Conservation (phyloP, 2,888 invertebrate genomes). For the Leptinotarsa juncta region DNA sequence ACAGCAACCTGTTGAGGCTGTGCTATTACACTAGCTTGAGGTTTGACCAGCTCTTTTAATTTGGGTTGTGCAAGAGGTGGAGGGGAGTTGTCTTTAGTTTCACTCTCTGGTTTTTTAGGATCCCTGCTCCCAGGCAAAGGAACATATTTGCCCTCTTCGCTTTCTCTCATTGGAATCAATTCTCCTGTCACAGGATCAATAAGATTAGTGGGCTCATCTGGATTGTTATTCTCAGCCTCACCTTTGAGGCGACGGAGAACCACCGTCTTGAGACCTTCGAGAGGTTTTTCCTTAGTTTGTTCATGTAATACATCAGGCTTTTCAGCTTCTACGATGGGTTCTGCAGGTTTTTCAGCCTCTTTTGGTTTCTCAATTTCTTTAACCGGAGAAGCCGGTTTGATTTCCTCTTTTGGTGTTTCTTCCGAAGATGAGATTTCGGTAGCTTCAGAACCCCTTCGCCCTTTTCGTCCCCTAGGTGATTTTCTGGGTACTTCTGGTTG, state of each 20-base stretch:
- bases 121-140: conserved; percentile 66
- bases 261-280: conserved; percentile 62
- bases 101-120: conserved; percentile 31
- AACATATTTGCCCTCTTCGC: conserved; percentile 77
- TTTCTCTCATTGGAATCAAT: conserved; percentile 76
- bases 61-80: conserved; percentile 15
- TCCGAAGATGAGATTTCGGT: conserved; percentile 73
- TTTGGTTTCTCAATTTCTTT: conserved; percentile 33
- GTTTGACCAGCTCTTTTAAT: conserved; percentile 39
- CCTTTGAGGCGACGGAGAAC: conserved; percentile 63
- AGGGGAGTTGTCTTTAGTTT: neutral
- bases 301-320: conserved; percentile 48
- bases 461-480: conserved; percentile 74
- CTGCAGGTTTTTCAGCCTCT: conserved; percentile 35
- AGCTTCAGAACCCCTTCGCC: conserved; percentile 75
- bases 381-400: conserved; percentile 27
- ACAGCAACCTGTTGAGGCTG: conserved; percentile 48
- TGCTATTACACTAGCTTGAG: conserved; percentile 42
- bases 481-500: conserved; percentile 66
- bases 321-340: conserved; percentile 36
- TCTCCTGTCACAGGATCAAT: conserved; percentile 83
- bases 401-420: conserved; percentile 65
- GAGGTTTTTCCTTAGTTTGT: conserved; percentile 56
- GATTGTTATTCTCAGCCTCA: conserved; percentile 56
- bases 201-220: conserved; percentile 73